phyloP scores from a whole-genome alignment of 2,888 invertebrate genomes.

The Bugulina stolonifera region DNA sequence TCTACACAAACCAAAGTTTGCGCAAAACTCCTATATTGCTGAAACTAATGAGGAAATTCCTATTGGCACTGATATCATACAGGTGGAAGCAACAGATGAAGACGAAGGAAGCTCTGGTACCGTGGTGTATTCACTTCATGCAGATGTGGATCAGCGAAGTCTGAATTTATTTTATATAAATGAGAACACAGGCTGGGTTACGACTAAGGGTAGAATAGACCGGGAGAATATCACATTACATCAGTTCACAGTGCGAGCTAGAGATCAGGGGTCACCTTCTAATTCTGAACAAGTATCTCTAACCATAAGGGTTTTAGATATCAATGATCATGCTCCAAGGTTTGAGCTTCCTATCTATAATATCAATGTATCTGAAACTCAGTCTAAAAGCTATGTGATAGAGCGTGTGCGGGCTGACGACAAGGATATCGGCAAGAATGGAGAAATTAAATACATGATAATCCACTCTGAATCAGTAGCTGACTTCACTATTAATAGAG shows the following conservation, averaged over 20 bases:
- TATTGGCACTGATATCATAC: slow-evolving; percentile 84
- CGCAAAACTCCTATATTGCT: background rate
- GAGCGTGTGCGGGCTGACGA: slow-evolving; percentile 5
- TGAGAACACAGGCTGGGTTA: slow-evolving; percentile 77
- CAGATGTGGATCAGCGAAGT: slow-evolving; percentile 40
- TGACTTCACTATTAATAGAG: slow-evolving; percentile 7
- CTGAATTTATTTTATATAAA: slow-evolving; percentile 65
- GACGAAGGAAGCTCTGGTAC: slow-evolving; percentile 64
- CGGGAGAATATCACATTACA: slow-evolving; percentile 80
- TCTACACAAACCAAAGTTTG: background rate
- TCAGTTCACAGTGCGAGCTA: slow-evolving; percentile 66
- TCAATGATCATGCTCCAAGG: slow-evolving; percentile 66
- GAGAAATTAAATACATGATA: background rate
- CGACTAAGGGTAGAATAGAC: slow-evolving; percentile 76
- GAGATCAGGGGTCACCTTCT: slow-evolving; percentile 60
- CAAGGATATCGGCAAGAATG: slow-evolving; percentile 6
- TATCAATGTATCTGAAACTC: slow-evolving; percentile 8
- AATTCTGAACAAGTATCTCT: slow-evolving; percentile 60
- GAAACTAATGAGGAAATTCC: slow-evolving; percentile 88
- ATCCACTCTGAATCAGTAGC: background rate
- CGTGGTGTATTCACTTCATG: slow-evolving; percentile 89
- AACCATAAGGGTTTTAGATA: slow-evolving; percentile 60
- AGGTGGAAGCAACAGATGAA: slow-evolving; percentile 68
- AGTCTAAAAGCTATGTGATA: background rate
- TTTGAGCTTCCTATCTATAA: slow-evolving; percentile 55